Evolutionary conservation across 2,113 vertebrate genomes (phyloP).

Genomic region (Vidua macroura): DNA sequence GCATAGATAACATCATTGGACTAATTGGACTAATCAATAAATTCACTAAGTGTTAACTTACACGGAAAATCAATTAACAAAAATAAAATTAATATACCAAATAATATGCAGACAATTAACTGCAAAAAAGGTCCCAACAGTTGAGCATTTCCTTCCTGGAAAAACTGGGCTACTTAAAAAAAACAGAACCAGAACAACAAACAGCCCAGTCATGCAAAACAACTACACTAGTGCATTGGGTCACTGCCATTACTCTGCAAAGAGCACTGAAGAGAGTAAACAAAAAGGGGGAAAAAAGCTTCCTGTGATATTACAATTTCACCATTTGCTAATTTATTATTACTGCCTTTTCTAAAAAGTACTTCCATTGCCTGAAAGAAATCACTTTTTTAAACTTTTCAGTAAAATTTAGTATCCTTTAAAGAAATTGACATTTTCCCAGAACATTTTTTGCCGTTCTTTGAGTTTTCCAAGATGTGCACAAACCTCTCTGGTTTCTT

Average conservation of each 20-base stretch:
- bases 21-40: not conserved
- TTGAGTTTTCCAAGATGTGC: conserved; percentile 1
- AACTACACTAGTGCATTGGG: not conserved
- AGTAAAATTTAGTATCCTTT: not conserved
- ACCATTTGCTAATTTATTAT: not conserved
- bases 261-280: not conserved
- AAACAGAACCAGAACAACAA: not conserved
- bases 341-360: not conserved
- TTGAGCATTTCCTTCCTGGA: not conserved
- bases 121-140: not conserved
- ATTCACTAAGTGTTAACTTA: not conserved
- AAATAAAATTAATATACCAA: not conserved
- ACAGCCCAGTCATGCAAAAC: not conserved
- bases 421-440: not conserved
- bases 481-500: conserved; percentile 91
- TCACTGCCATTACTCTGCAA: not conserved
- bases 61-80: not conserved
- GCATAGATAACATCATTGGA: not conserved
- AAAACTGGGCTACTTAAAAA: not conserved
- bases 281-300: not conserved
- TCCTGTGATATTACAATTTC: not conserved
- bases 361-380: not conserved
- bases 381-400: not conserved
- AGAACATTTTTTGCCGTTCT: not conserved
- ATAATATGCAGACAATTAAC: not conserved